Conservation (phyloP, 2,797 vertebrate genomes). For the Chanos chanos region DNA sequence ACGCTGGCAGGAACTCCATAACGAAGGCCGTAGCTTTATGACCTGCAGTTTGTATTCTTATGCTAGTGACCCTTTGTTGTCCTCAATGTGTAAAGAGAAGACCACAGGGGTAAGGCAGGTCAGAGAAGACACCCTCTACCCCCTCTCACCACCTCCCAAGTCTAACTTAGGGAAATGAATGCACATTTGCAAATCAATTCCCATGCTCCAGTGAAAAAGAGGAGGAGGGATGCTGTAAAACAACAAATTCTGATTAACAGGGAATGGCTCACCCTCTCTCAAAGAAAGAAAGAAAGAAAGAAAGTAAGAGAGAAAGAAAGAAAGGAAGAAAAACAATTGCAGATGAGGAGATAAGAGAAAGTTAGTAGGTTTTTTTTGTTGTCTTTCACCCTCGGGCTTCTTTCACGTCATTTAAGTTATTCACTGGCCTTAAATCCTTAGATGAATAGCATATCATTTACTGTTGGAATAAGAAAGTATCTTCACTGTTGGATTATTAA, state of each 20-base stretch:
- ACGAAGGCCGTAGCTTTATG: conserved; percentile 57
- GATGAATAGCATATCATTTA: no score
- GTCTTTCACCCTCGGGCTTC: conserved; percentile 21
- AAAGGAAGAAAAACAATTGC: conserved; percentile 46
- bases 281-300: conserved; percentile 57
- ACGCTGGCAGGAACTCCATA: conserved; percentile 54
- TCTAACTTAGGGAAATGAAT: conserved; percentile 65
- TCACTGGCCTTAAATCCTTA: no score
- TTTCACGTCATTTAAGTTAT: neutral
- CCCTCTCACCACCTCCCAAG: no score
- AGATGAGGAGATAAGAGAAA: conserved; percentile 49
- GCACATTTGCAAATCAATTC: conserved; percentile 77
- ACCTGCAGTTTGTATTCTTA: conserved; percentile 64
- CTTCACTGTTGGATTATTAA: no score
- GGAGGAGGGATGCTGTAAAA: conserved; percentile 60
- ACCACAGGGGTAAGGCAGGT: conserved; percentile 42
- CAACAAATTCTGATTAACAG: conserved; percentile 49
- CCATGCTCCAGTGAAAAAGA: conserved; percentile 50
- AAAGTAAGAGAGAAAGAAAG: no score
- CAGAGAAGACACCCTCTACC: conserved; percentile 34
- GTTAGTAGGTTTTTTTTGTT: conserved; percentile 33
- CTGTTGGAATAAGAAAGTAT: no score
- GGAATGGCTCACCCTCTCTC: conserved; percentile 22
- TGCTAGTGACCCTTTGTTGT: conserved; percentile 64
- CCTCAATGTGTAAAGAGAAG: conserved; percentile 55